Base-by-base conservation (phyloP, 2,888 invertebrate species). In the Pardosa pseudoannulata region DNA sequence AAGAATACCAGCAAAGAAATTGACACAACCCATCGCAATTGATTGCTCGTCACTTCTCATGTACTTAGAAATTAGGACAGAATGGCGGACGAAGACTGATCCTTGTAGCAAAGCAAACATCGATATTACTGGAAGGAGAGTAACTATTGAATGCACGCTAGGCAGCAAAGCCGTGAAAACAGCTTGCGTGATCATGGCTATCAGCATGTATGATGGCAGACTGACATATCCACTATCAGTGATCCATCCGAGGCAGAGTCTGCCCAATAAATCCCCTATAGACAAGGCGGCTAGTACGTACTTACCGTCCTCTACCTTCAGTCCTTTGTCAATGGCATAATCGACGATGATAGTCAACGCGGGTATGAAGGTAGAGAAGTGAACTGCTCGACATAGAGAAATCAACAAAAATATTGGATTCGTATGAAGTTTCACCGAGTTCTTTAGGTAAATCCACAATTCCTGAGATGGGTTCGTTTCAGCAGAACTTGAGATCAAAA, bases 231-330 rank as follows among this genome's bases (percentile, higher is more conserved):
- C 75, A 19, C 31, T n/a, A 29, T 89, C 89, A 0, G 82, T 79
- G 0, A 89, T 50, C 83, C 88, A 87, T 16, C 89, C 89, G 29
- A 89, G 83, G 16, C 88, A 67, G 13, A 89, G 50, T n/a, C 89
- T 50, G n/a, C 89, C 89, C 0, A 89, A 7, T 1, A 89, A 75
- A 64, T 89, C 89, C 0, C 89, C 88, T 3, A 87, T 27, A 11
- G 89, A 87, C 56, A 89, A 67, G 3, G 79, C 80, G 5, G 85
- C 88, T 11, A 89, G 79, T 11, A 89, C 64, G 13, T 87, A 87
- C 13, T 72, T 87, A 0, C 87, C 87, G 19, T 80, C 71, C 6
- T 80, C 46, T 19, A 75, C 75, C 23, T 9, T 13, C 0, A 87
- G 56, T 7, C 87, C 87, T 72, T 87, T 82, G 29, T 89, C 89